Conservation (phyloP, 1,140 invertebrate species). For the Ericerus pela region DNA sequence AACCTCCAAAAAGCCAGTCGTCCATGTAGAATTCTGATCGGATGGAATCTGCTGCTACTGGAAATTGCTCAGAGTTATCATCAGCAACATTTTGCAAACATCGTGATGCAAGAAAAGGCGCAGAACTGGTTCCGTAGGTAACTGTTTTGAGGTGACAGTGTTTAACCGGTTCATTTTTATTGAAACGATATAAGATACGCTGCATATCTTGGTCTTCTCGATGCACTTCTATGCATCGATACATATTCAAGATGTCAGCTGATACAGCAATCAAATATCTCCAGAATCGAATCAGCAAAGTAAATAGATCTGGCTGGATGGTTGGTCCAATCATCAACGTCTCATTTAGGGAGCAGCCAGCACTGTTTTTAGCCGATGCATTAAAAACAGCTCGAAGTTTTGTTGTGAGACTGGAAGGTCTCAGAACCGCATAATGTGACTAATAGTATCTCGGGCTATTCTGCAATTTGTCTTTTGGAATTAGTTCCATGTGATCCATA, state of each 20-base stretch:
- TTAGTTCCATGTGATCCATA: too few relatives aligned
- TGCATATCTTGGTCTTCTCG: neutral
- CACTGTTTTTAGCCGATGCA: neutral
- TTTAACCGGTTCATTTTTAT: neutral
- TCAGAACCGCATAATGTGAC: too few relatives aligned
- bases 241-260: neutral
- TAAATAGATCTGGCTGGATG: neutral
- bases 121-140: neutral
- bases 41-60: neutral
- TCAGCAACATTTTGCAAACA: neutral
- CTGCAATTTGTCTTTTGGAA: too few relatives aligned
- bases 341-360: neutral
- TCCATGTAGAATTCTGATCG: neutral
- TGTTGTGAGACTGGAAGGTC: too few relatives aligned
- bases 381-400: neutral
- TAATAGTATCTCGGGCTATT: too few relatives aligned
- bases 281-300: neutral
- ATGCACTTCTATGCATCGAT: neutral
- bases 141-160: slow-evolving; percentile 6
- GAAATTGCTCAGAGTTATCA: neutral
- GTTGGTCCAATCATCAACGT: neutral
- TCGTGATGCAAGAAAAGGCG: neutral
- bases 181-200: neutral
- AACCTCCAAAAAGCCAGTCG: neutral
- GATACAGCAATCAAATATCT: neutral